Conservation (phyloP, 2,113 vertebrate genomes). For the Tenebrosternarchus preto region DNA sequence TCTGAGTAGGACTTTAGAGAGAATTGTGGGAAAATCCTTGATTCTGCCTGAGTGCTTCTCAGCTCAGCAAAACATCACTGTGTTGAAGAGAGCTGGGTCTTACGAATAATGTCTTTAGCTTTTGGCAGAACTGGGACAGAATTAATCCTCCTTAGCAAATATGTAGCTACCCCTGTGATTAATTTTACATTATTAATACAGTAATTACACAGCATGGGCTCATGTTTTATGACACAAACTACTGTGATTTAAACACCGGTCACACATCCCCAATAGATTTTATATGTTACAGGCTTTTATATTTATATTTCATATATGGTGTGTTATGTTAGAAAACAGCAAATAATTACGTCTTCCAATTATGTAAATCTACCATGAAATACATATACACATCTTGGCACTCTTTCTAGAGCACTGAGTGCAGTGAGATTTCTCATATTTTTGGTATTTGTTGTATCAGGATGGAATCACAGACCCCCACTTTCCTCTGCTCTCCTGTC, state of each 20-base stretch:
- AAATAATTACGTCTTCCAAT: conserved; percentile 13
- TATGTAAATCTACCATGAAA: conserved; percentile 21
- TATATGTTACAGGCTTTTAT: conserved; percentile 5
- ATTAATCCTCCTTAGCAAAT: conserved; percentile 71
- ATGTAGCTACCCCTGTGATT: conserved; percentile 66
- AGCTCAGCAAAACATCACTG: conserved; percentile 60
- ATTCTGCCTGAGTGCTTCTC: conserved; percentile 35
- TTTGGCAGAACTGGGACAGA: conserved; percentile 70
- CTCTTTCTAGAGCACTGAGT: conserved; percentile 36
- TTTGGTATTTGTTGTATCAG: conserved; percentile 28
- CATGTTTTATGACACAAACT: conserved; percentile 49
- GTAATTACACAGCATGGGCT: conserved; percentile 67
- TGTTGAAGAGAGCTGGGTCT: conserved; percentile 55
- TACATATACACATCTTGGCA: conserved; percentile 24
- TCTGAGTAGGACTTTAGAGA: conserved; percentile 36
- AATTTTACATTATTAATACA: conserved; percentile 73
- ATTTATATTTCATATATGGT: neutral
- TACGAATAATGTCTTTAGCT: conserved; percentile 67
- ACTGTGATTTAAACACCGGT: conserved; percentile 15
- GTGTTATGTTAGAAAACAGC: neutral
- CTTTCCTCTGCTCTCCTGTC: conserved; percentile 41
- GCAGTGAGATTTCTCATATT: conserved; percentile 31
- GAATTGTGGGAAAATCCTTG: conserved; percentile 41
- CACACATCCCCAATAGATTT: neutral
- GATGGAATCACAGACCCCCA: conserved; percentile 41